Evolutionary conservation across 2,888 invertebrate genomes (phyloP).

Genomic region (Gerris lacustris): DNA sequence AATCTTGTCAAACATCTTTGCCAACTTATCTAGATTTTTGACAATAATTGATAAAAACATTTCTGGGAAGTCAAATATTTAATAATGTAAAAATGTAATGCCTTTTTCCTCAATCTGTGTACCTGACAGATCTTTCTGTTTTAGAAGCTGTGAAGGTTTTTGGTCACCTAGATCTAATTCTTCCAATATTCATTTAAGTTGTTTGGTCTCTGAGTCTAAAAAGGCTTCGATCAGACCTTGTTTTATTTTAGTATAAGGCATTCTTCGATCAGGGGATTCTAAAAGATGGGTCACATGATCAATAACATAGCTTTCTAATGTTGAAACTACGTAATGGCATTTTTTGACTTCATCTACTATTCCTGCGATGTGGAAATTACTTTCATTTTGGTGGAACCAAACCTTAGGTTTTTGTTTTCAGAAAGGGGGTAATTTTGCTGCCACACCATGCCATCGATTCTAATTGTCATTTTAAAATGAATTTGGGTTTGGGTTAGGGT

Average conservation of each 20-base stretch:
- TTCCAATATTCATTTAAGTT: not conserved
- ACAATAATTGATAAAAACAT: not conserved
- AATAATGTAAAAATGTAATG: not conserved
- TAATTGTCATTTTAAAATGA: too few species aligned
- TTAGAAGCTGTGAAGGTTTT: not conserved
- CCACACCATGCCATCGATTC: too few species aligned
- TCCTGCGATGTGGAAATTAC: not conserved
- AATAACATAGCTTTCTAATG: not conserved
- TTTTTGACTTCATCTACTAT: not conserved
- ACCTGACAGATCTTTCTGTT: not conserved
- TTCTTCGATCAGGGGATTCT: not conserved
- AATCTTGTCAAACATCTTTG: not conserved
- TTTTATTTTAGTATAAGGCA: not conserved
- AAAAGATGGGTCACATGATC: not conserved
- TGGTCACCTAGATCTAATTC: not conserved
- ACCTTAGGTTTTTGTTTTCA: not conserved
- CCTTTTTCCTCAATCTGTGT: not conserved
- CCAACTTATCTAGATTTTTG: not conserved
- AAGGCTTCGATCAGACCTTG: not conserved
- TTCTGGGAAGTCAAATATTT: not conserved
- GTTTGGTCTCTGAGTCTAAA: not conserved
- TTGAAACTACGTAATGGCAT: not conserved
- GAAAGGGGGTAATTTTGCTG: not conserved
- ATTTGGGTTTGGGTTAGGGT: too few species aligned
- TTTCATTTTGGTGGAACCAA: not conserved